Base-by-base conservation (phyloP, 2,888 invertebrate species). In the Camponotus fellah region DNA sequence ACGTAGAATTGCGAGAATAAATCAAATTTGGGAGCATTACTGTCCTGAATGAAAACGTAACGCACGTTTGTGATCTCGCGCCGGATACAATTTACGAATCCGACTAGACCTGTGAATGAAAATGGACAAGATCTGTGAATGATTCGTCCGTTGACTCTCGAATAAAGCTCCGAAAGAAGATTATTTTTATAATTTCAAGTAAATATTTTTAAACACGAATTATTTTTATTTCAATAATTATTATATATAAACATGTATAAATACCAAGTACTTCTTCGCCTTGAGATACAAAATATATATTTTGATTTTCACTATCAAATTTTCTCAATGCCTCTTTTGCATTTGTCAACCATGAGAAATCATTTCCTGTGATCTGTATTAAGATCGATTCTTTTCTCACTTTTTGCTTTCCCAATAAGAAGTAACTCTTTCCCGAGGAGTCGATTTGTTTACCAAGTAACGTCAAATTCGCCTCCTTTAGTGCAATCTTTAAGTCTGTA, bases 31-130 rank as follows among this genome's bases (percentile, higher is more conserved):
- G 96, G 95, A 0, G 96, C 96, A 82, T 95, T 96, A 90, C 26
- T 26, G 26, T 97, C 97, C 92, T 97, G 97, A 88, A 97, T 96
- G 92, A 97, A 97, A 84, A 97, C 96, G 84, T 96, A 96, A 93
- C 98, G 96, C 60, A 98, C 96, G 90, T 96, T 97, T 83, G 96
- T 95, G 26, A 32, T 99, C 99, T 87, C 98, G 98, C 9, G 97
- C 96, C 96, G 97, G 89, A 99, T 96, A 95, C 99, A 99, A 93
- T 98, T 97, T 92, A 97, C 97, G 94, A 99, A 96, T 66, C 99
- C 99, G 82, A 99, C 96, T 87, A 98, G 96, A 72, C 99, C 99
- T 94, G 96, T 96, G 21, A 46, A 46, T 26, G 40, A 56, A 40
- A 72, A n/a, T n/a, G n/a, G 82, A 99, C 96, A 87, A 98, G 96